Base-by-base conservation (phyloP, 2,797 vertebrate genomes). In the Characodon lateralis region DNA sequence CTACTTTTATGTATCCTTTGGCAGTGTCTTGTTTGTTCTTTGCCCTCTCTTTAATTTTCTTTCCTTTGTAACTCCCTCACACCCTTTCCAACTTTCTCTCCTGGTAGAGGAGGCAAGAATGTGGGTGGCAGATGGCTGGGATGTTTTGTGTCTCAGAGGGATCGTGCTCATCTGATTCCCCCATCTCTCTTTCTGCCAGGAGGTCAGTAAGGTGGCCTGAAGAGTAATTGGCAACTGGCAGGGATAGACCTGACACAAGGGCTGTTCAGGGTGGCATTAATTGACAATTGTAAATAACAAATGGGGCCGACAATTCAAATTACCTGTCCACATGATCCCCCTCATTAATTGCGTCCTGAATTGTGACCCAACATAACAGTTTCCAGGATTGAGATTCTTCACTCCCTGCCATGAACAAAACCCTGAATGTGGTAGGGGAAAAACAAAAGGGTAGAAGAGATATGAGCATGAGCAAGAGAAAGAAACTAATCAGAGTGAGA, bases 221-320 rank as follows among this genome's bases (percentile, higher is more conserved):
- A 95, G 94, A 95, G 94, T 95, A 96, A 96, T 96, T 95, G 94
- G 92, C 91, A 91, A 92, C 90, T 93, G 91, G 94, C 91, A 87
- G 93, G 85, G 78, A 84, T 85, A 85, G 90, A 89, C 83, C 86
- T 85, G 88, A 92, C 91, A 91, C 84, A 84, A 92, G 91, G 82
- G 90, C 89, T 87, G 92, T 87, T 89, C 80, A 85, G 87, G 85
- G 88, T 85, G 86, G 86, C 90, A 93, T 94, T 95, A 95, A 94
- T 94, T 95, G 94, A 94, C 94, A 95, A 95, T 93, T 94, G 95
- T 95, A 96, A 95, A 95, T 96, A 95, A 95, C 92, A 95, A 96
- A 95, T 94, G 91, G 94, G 93, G 91, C 90, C 90, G 91, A 93
- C 90, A 92, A 94, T 93, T 94, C 85, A 92, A 93, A 95, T 94